Evolutionary conservation across 2,888 invertebrate genomes (phyloP).

Genomic region (Cartodere bifasciata): DNA sequence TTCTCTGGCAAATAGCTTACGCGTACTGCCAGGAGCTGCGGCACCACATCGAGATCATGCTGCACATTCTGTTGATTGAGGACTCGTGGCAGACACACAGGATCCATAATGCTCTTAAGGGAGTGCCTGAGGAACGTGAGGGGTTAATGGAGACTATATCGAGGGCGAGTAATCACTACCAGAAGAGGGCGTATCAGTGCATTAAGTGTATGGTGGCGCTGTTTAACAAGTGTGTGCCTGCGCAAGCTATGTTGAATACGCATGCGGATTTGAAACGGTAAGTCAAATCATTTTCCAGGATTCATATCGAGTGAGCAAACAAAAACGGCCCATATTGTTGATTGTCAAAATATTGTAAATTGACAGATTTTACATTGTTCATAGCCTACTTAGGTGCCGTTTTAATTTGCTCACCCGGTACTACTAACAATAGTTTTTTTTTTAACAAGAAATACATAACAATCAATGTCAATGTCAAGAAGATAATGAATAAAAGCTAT

Average conservation of each 20-base stretch:
- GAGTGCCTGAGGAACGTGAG: conserved; percentile 74
- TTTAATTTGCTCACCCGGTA: too few species aligned
- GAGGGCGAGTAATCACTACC: conserved; percentile 86
- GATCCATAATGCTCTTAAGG: conserved; percentile 87
- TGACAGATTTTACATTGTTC: too few species aligned
- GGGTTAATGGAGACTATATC: conserved; percentile 88
- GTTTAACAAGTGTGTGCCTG: conserved; percentile 73
- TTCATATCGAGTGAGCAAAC: too few species aligned
- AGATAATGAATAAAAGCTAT: too few species aligned
- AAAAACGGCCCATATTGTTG: too few species aligned
- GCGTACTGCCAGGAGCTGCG: conserved; percentile 91
- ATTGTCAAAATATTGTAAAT: too few species aligned
- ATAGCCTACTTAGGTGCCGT: too few species aligned
- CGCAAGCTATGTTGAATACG: conserved; percentile 65
- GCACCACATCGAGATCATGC: conserved; percentile 80
- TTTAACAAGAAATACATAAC: too few species aligned
- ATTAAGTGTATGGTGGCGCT: conserved; percentile 89
- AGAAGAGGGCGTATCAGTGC: conserved; percentile 93
- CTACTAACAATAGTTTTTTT: too few species aligned
- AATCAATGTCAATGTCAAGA: too few species aligned
- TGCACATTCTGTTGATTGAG: conserved; percentile 77
- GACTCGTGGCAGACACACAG: conserved; percentile 95
- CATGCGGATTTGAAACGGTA: conserved; percentile 66
- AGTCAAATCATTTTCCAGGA: too few species aligned
- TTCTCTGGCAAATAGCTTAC: conserved; percentile 81